phyloP scores from a whole-genome alignment of 2,113 vertebrate genomes.

The Butastur rufipennis region DNA sequence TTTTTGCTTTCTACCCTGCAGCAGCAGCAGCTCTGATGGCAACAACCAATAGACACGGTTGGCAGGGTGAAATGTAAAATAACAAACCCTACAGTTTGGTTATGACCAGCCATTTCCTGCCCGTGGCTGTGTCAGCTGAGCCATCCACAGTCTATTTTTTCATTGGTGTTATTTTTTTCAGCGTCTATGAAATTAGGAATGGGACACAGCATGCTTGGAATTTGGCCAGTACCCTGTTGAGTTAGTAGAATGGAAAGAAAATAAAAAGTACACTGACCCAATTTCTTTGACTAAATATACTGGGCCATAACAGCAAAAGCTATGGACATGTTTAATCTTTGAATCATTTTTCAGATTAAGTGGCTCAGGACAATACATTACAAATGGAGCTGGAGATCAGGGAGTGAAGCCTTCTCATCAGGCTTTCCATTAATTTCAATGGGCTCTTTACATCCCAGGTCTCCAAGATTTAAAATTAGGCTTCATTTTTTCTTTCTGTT shows the following conservation, averaged over 20 bases:
- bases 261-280: slow-evolving; percentile 70
- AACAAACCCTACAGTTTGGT: slow-evolving; percentile 34
- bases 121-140: slow-evolving; percentile 53
- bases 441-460: not conserved
- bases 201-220: slow-evolving; percentile 63
- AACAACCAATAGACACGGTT: slow-evolving; percentile 8
- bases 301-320: slow-evolving; percentile 41
- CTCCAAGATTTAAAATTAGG: not conserved
- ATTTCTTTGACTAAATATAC: slow-evolving; percentile 55
- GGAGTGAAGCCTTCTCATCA: not conserved
- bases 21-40: slow-evolving; percentile 38
- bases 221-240: slow-evolving; percentile 56
- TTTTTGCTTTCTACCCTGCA: slow-evolving; percentile 16
- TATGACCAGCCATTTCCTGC: slow-evolving; percentile 50
- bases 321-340: not conserved
- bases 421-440: not conserved
- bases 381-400: not conserved
- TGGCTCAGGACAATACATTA: slow-evolving; percentile 25
- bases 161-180: slow-evolving; percentile 1
- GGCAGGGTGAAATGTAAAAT: slow-evolving; percentile 54
- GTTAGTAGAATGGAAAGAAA: slow-evolving; percentile 66
- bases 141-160: slow-evolving; percentile 53
- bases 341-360: slow-evolving; percentile 33
- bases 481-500: not conserved
- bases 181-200: slow-evolving; percentile 57